Evolutionary conservation across 2,113 vertebrate species (phyloP).

Genomic region (Nycticebus coucang): DNA sequence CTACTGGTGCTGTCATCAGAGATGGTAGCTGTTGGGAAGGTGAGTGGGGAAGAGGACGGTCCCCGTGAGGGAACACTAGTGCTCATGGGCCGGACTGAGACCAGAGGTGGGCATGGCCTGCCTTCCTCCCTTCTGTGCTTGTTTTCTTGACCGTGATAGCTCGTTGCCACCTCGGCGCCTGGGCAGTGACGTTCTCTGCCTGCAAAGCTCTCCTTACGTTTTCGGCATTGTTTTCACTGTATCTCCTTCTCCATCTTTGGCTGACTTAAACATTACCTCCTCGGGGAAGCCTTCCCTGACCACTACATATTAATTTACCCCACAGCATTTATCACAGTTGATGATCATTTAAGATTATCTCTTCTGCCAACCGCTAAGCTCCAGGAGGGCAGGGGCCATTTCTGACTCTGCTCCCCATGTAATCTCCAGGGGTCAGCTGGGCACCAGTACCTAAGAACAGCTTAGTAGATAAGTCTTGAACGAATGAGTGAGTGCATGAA

Average conservation of each 20-base stretch:
- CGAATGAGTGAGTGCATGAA: not conserved
- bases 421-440: not conserved
- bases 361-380: not conserved
- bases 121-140: not conserved
- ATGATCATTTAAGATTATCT: not conserved
- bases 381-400: not conserved
- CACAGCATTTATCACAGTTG: not conserved
- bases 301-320: not conserved
- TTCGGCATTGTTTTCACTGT: not conserved
- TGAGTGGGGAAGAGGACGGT: not conserved
- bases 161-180: not conserved
- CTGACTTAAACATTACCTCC: not conserved
- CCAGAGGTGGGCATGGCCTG: not conserved
- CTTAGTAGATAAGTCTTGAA: not conserved
- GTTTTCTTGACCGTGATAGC: not conserved
- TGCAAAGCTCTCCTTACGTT: accelerated
- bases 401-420: not conserved
- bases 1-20: not conserved
- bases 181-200: not conserved
- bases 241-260: not conserved
- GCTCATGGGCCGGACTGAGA: not conserved
- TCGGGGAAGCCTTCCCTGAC: not conserved
- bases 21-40: not conserved
- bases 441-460: not conserved
- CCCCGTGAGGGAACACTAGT: not conserved